Percentiles rank a stretch among this genome's conserved stretches.
Evolutionary conservation across 2,797 vertebrate genomes (phyloP).

Genomic region (Chloroceryle amazona): DNA sequence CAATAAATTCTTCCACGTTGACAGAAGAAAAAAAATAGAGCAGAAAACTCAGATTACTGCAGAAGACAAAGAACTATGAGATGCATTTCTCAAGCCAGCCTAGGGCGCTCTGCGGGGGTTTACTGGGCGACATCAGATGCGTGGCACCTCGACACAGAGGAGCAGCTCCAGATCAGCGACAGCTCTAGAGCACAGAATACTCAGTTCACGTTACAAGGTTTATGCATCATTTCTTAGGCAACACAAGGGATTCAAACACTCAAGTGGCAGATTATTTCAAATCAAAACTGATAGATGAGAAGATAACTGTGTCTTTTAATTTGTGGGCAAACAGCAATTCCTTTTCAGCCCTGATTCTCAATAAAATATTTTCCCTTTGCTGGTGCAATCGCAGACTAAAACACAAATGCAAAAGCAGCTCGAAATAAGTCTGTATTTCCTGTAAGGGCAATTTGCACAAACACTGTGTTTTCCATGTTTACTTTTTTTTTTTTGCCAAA

Average conservation of each 20-base stretch:
- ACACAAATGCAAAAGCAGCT: not conserved
- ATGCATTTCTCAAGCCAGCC: not conserved
- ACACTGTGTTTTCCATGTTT: conserved; percentile 41
- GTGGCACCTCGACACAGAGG: rapidly evolving
- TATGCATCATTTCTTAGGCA: not conserved
- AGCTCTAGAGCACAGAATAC: not conserved
- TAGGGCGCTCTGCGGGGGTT: rapidly evolving
- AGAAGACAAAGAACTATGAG: not conserved
- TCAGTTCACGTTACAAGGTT: not conserved
- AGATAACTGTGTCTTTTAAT: not conserved
- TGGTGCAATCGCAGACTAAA: not conserved
- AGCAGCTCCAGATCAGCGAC: not conserved
- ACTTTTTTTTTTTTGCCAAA: conserved; percentile 54
- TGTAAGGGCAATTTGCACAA: conserved; percentile 19
- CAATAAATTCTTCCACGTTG: rapidly evolving
- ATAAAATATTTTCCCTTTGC: not conserved
- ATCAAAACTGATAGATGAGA: not conserved
- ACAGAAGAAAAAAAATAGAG: not conserved
- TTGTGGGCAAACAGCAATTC: not conserved
- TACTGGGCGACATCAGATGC: not conserved
- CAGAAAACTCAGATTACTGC: not conserved
- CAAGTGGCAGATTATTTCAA: not conserved
- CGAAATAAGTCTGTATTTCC: not conserved
- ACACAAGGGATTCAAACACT: not conserved
- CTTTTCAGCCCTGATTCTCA: not conserved